These are phyloP conservation scores for Charaxes varanes DNA, from an alignment of 1,140 invertebrate genomes.

Conservation along the genomic window DNA sequence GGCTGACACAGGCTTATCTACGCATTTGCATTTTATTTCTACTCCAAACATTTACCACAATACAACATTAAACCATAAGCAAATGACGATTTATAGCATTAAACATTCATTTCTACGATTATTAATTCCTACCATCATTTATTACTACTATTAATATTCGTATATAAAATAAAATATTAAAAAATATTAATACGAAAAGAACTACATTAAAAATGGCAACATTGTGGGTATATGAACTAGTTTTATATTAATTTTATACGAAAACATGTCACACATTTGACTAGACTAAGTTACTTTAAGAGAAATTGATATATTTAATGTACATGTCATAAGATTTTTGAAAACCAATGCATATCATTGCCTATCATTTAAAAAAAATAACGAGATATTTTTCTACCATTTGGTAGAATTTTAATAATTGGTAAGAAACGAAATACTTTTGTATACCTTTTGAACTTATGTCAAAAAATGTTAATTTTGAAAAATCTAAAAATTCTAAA, in stretches of 20 bases:
- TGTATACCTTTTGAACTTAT: too few species aligned
- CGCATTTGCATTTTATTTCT: conserved; percentile 51
- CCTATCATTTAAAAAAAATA: too few species aligned
- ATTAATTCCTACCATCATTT: neutral
- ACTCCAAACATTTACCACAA: conserved; percentile 21
- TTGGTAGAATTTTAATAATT: too few species aligned
- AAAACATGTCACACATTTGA: conserved; percentile 41
- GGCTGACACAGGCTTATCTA: conserved; percentile 56
- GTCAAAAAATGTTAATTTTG: too few species aligned
- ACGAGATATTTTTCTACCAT: too few species aligned
- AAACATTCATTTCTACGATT: conserved; percentile 11
- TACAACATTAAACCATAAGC: too few species aligned
- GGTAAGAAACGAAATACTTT: too few species aligned
- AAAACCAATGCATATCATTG: too few species aligned
- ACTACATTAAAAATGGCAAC: conserved; percentile 14
- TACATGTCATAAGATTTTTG: too few species aligned
- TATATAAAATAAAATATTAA: conserved; percentile 14
- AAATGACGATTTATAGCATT: conserved; percentile 15
- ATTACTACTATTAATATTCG: conserved; percentile 7
- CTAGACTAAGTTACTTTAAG: neutral
- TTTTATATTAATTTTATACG: conserved; percentile 51
- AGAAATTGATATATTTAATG: too few species aligned
- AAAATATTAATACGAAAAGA: conserved; percentile 13
- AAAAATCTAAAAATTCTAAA: too few species aligned
- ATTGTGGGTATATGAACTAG: conserved; percentile 60